Base-by-base conservation (phyloP, 2,797 vertebrate genomes). In the Sebastes taczanowskii region DNA sequence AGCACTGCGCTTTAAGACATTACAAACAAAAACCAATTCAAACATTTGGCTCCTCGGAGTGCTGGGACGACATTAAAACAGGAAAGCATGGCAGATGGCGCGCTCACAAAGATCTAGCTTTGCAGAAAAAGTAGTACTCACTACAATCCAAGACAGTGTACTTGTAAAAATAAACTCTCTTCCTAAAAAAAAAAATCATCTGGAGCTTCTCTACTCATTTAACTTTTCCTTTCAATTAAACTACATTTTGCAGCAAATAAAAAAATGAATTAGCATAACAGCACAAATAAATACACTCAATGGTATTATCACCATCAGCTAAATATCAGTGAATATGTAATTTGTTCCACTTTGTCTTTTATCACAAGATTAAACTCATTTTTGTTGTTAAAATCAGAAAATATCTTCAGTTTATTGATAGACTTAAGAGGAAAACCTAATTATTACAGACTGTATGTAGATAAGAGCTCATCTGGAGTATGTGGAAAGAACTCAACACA, bases 11-110 rank as follows among this genome's bases (percentile, higher is more conserved):
- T 83, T 77, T 32, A 80, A 70, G 58, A 74, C 65, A 58, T 73
- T 6, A 60, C 49, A 58, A 52, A 71, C 86, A 82, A 74, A 25
- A 64, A 75, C 1, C 16, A 29, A 72, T 69, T 74, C 18, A 84
- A 80, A 82, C 58, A 70, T 82, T 81, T 84, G 81, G 83, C 70
- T 78, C 25, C 18, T 75, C 65, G 3, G 14, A 73, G 63, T 23
- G 72, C 70, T 61, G 86, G 72, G 59, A 55, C 27, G 5, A 75
- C 66, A 82, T 89, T 81, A 76, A 84, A 89, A 81, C 62, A 65
- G 73, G 35, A 77, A 81, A 75, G 23, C 65, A 64, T 16, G 66
- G 76, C 88, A 84, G 87, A 89, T 89, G 86, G 87, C 66, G 13
- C 2, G 7, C 38, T 66, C 61, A 59, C 86, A 89, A 64, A 81